Conservation (phyloP, 2,113 vertebrate genomes). For the Percopsis transmontana region DNA sequence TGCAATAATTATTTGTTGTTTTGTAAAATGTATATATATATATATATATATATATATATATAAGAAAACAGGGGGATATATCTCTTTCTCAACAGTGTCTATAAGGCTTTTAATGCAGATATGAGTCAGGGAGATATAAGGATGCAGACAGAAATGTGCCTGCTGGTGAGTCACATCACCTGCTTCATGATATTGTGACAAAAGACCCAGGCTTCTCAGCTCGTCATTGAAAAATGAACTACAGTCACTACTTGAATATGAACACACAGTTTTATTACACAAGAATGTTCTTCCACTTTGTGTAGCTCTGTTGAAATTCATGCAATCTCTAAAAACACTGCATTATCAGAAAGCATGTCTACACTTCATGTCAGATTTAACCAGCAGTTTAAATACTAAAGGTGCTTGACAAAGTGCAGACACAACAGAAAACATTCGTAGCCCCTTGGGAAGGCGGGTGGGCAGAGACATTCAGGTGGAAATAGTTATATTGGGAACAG, state of each 20-base stretch:
- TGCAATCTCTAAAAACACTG: no score
- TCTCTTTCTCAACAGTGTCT: not conserved
- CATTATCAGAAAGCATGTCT: not conserved
- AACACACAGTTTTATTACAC: not conserved
- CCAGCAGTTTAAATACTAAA: not conserved
- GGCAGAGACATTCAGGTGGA: slow-evolving; percentile 16
- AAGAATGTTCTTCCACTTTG: no score
- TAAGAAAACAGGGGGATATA: not conserved
- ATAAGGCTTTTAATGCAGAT: slow-evolving; percentile 1
- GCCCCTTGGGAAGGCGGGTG: slow-evolving; percentile 10
- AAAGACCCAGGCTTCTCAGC: slow-evolving; percentile 12
- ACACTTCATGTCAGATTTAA: not conserved
- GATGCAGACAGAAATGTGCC: slow-evolving; percentile 11
- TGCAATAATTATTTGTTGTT: no score
- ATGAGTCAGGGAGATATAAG: not conserved
- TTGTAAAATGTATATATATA: no score
- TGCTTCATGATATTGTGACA: not conserved
- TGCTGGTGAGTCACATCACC: not conserved
- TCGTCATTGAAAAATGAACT: slow-evolving; percentile 18
- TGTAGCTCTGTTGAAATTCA: no score
- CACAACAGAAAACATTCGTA: slow-evolving; percentile 26
- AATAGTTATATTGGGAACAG: slow-evolving; percentile 29
- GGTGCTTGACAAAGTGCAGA: slow-evolving; percentile 23
- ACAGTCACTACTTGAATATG: not conserved
- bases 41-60: no score